Conservation (phyloP, 1,140 invertebrate species). For the Pseudachorutes palmiensis region DNA sequence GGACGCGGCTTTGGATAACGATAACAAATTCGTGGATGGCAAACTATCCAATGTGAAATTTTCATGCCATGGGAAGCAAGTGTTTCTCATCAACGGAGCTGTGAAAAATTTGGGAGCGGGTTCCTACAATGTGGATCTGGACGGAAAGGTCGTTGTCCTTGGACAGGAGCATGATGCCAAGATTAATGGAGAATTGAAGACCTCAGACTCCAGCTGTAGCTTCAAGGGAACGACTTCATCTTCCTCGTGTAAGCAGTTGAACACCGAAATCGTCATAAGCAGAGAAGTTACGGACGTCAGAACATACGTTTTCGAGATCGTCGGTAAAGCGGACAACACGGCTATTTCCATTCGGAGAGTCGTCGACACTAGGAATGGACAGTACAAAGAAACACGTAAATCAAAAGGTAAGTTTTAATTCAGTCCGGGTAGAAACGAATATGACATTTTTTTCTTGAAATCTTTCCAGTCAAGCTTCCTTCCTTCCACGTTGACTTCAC, state of each 20-base stretch:
- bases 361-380: no score
- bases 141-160: not conserved
- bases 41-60: not conserved
- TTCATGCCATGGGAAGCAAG: not conserved
- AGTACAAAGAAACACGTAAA: no score
- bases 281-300: not conserved
- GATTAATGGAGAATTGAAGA: not conserved
- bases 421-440: no score
- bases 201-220: no score
- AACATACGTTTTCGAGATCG: no score
- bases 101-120: not conserved
- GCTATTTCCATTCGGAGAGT: no score
- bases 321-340: no score
- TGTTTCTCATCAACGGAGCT: not conserved
- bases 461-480: no score
- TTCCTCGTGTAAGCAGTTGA: not conserved
- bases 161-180: not conserved
- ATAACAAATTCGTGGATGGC: no score
- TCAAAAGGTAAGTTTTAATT: not conserved
- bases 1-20: not conserved
- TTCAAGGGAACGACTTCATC: not conserved
- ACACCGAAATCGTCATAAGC: not conserved
- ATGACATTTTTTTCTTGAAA: no score
- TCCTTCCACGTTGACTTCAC: no score
- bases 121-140: not conserved